Evolutionary conservation across 2,113 vertebrate species (phyloP).

Genomic region (Siphamia tubifer): DNA sequence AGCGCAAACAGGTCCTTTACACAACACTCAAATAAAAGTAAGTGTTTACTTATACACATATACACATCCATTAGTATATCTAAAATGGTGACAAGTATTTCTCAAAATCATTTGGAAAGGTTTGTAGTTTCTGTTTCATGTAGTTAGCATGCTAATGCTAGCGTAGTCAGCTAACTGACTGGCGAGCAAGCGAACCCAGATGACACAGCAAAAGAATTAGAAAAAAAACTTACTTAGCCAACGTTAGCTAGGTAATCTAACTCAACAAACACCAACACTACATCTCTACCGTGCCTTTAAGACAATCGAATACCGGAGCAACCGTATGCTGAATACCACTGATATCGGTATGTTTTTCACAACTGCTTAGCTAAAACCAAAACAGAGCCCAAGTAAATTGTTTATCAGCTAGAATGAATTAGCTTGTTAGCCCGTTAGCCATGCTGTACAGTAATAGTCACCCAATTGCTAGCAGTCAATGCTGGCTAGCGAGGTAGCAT

Average conservation of each 20-base stretch:
- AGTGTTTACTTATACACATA: too few relatives aligned
- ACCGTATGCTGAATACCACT: too few relatives aligned
- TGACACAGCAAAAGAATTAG: slow-evolving; percentile 84
- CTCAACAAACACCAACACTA: not conserved
- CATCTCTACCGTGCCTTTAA: not conserved
- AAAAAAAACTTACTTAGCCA: slow-evolving; percentile 57
- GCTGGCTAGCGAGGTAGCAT: not conserved
- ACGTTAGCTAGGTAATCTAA: not conserved
- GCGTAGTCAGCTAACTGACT: slow-evolving; percentile 41
- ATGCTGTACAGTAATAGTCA: not conserved
- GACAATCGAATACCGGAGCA: not conserved
- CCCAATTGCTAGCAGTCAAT: not conserved
- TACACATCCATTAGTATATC: not conserved
- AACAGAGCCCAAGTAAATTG: not conserved
- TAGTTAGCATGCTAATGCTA: slow-evolving; percentile 58
- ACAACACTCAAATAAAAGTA: not conserved
- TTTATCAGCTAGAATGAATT: slow-evolving; percentile 19
- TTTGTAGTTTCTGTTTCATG: slow-evolving; percentile 38
- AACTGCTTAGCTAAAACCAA: not conserved
- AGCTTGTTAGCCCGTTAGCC: slow-evolving; percentile 39
- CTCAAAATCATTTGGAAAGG: not conserved
- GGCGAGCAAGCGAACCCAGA: slow-evolving; percentile 61
- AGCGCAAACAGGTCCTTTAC: not conserved
- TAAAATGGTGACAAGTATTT: not conserved
- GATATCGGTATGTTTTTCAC: not conserved